Evolutionary conservation across 2,888 invertebrate species (phyloP).

Genomic region (Sesia apiformis): DNA sequence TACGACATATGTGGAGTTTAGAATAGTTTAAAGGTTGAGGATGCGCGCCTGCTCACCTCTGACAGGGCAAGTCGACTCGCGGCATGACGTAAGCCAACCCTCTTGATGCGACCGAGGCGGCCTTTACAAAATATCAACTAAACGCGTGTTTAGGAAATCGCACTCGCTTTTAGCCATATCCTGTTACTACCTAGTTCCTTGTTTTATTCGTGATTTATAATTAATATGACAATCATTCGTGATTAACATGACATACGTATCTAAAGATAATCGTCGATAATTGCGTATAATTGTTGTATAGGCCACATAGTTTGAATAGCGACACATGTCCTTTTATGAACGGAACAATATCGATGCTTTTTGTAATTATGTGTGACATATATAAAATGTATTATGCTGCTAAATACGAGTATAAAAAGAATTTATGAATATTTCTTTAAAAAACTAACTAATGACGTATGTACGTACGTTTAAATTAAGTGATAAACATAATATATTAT

Average conservation of each 20-base stretch:
- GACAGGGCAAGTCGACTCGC: slow-evolving; percentile 22
- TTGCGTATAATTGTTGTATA: not conserved
- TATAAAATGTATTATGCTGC: too few species aligned
- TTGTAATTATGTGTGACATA: too few species aligned
- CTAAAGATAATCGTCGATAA: not conserved
- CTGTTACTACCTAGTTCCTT: not conserved
- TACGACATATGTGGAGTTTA: slow-evolving; percentile 23
- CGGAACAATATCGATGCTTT: too few species aligned
- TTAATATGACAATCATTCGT: not conserved
- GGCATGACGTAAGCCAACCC: slow-evolving; percentile 40
- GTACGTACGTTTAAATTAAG: too few species aligned
- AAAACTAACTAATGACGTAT: too few species aligned
- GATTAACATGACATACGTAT: not conserved
- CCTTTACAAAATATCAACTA: slow-evolving; percentile 30
- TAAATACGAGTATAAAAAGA: too few species aligned
- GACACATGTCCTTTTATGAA: too few species aligned
- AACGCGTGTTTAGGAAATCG: not conserved
- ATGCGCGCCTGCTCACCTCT: slow-evolving; percentile 39
- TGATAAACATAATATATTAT: too few species aligned
- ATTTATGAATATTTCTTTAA: too few species aligned
- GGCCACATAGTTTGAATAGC: too few species aligned
- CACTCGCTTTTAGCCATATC: not conserved
- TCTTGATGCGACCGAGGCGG: slow-evolving; percentile 18
- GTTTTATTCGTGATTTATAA: not conserved
- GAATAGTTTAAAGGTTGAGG: slow-evolving; percentile 56